Percentiles rank a stretch among this genome's conserved stretches.
phyloP scores from a whole-genome alignment of 2,797 vertebrate species.

The Aphelocoma californica region DNA sequence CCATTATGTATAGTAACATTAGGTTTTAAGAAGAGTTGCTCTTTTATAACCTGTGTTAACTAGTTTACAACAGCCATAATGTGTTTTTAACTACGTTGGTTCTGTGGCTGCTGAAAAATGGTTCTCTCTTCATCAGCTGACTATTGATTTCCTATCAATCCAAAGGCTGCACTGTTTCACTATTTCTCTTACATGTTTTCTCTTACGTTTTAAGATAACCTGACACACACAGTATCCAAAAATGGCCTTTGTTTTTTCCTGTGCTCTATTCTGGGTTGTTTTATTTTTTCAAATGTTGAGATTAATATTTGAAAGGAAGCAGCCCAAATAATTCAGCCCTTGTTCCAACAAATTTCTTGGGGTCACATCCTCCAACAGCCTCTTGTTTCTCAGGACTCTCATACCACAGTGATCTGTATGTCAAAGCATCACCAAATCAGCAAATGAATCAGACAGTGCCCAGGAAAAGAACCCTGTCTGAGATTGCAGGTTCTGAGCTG shows the following conservation, averaged over 20 bases:
- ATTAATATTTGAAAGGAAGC: not conserved
- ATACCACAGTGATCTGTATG: not conserved
- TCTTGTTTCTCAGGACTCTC: not conserved
- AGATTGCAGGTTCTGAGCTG: not conserved
- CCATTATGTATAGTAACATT: not conserved
- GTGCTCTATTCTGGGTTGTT: not conserved
- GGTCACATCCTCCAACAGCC: not conserved
- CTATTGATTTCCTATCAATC: not conserved
- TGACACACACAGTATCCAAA: not conserved
- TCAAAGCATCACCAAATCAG: not conserved
- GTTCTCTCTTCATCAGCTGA: not conserved
- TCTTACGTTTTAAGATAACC: not conserved
- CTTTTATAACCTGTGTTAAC: not conserved
- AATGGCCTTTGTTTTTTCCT: accelerated
- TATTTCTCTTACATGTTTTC: not conserved
- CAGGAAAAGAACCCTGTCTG: not conserved
- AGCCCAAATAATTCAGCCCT: not conserved
- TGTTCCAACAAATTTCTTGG: not conserved
- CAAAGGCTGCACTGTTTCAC: not conserved
- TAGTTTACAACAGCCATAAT: not conserved
- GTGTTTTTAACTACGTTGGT: not conserved
- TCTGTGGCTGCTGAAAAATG: not conserved
- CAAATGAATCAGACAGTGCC: not conserved
- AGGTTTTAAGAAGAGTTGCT: not conserved
- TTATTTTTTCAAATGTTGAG: not conserved